These are phyloP conservation scores for Eueremaeus valkanovi DNA, from an alignment of 2,888 invertebrate species.

Conservation along the genomic window DNA sequence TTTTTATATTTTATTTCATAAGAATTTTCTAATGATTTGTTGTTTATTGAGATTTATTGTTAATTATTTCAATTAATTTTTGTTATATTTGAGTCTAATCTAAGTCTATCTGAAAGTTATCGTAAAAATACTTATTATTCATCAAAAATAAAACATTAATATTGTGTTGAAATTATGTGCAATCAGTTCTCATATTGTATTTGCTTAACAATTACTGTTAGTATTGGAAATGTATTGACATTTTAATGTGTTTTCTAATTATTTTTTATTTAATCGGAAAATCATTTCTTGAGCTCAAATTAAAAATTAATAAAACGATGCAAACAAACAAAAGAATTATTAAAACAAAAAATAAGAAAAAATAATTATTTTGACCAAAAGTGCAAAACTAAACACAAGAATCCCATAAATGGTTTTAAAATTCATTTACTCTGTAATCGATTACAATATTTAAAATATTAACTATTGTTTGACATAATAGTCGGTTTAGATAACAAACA, in stretches of 20 bases:
- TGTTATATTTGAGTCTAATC: neutral
- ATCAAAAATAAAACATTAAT: too few species aligned
- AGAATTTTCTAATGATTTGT: neutral
- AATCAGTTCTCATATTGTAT: neutral
- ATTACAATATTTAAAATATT: too few species aligned
- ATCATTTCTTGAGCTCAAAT: constrained; percentile 9
- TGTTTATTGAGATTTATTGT: neutral
- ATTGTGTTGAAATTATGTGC: neutral
- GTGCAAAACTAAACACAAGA: constrained; percentile 1
- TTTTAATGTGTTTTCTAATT: neutral
- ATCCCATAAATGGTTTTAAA: neutral
- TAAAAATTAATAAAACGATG: neutral
- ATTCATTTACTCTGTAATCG: neutral
- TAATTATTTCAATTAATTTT: neutral
- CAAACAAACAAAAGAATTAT: neutral
- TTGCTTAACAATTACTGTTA: too few species aligned
- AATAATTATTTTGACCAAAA: neutral
- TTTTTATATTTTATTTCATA: too few species aligned
- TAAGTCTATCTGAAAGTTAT: neutral
- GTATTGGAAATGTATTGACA: neutral
- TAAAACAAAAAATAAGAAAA: neutral
- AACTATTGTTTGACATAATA: too few species aligned
- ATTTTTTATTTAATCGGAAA: neutral
- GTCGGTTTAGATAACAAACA: too few species aligned
- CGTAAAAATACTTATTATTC: neutral